Evolutionary conservation across 2,888 invertebrate genomes (phyloP), one percentile per base, ranked within the genome.

Genomic region (Mycalesis mineus): DNA sequence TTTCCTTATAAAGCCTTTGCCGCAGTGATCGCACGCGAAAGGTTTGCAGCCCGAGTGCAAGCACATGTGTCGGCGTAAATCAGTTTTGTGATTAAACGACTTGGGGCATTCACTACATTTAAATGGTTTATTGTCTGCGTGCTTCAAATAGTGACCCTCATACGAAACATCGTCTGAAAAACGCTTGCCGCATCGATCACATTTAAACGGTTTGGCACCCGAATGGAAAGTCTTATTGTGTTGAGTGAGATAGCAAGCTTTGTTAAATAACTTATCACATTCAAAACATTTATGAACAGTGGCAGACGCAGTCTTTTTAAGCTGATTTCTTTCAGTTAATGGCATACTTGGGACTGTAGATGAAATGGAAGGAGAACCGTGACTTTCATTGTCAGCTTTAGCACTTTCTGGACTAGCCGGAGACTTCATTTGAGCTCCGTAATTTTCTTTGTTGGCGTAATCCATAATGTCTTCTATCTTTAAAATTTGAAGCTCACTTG

Each of bases 11-110:
- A 97, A 97, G 51, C 96, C 95, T 82, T 97, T 97, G 61, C 93
- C 93, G 81, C 97, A 97, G 63, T 92, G 92, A 68, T 93, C 92
- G 83, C 97, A 97, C 64, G 92, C 91, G 79, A 94, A 96, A 41
- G 96, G 96, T 79, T 96, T 96, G 71, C 93, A 92, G 49, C 95
- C 96, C n/a, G 95, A 95, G 79, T 97, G 97, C 68, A 95, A 91
- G 80, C 96, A 96, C 91, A 94, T 93, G 85, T 97, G 97, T 64
- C 97, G 92, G 62, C 96, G 91, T 70, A 97, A 88, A 78, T 97
- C 97, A 55, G 96, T 96, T 83, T 96, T 97, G 85, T 97, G 96
- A 77, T 96, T 96, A 83, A 97, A 97, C 71, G 95, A 95, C 80
- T 97, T 97, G 14, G 95, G 95, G 73, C 96, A 97, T 61, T 92